Evolutionary conservation across 2,113 vertebrate species (phyloP), one percentile per base, ranked within the genome.

Genomic region (Xenotilapia flavipinnis): DNA sequence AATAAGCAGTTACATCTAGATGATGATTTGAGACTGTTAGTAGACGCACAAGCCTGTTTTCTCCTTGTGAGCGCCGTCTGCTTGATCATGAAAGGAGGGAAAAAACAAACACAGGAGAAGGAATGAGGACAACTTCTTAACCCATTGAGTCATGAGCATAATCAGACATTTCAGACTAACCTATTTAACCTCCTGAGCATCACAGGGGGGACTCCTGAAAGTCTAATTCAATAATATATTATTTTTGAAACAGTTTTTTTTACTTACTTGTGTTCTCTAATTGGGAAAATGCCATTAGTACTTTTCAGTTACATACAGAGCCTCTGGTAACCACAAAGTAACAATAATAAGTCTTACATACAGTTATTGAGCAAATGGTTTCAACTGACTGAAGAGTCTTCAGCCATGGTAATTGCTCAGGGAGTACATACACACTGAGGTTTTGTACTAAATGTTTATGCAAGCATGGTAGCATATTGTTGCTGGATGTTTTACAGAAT

Each of bases 41-140:
- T 28, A 19, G 36, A 75, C 19, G 17, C 58, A 31, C 13, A 75
- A 6, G 9, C 6, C 55, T 5, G 7, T 36, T 79, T 49, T 28
- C 42, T 73, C 31, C 49, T 10, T 79, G n/a, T 68, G 82, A 49
- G 19, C 2, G 1, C 17, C 4, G 4, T 49, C 70, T 70, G 77
- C 28, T 23, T n/a, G 53, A 40, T 65, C 51, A 49, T 68, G 38
- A 26, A 77, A 58, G 15, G 17, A 55, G 5, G 8, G n/a, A 23
- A 40, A 68, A 23, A 26, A 73, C 23, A 54, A 40, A 26, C 7
- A 58, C n/a, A 75, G 23, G 53, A 84, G 38, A 65, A 68, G 15
- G 51, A 90, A 92, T 87, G 79, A 87, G 89, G 83, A 26, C 51
- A 90, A 68, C 92, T 94, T 93, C 82, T 84, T 87, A 42, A 62